Evolutionary conservation across 2,797 vertebrate species (phyloP).

Genomic region (Lagodon rhomboides): DNA sequence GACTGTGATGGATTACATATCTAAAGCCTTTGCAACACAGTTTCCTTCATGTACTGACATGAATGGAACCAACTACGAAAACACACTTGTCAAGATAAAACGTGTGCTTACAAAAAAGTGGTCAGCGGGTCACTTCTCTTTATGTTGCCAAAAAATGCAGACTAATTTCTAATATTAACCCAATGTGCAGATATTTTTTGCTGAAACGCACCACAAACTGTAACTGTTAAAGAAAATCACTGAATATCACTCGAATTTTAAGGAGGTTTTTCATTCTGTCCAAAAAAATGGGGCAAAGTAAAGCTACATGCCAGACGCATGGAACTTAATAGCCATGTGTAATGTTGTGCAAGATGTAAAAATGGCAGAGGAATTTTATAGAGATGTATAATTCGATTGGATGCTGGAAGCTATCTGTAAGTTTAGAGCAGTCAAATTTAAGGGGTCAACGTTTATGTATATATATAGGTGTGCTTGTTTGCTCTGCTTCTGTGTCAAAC

Average conservation of each 20-base stretch:
- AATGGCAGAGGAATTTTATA: background rate
- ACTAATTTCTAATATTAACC: no score
- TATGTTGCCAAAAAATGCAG: background rate
- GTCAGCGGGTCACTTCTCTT: no score
- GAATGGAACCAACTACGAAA: no score
- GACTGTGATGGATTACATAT: background rate
- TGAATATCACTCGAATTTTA: background rate
- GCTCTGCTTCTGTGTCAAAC: slow-evolving; percentile 20
- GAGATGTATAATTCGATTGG: background rate
- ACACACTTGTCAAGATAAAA: background rate
- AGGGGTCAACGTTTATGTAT: background rate
- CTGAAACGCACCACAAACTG: background rate
- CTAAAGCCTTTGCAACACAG: no score
- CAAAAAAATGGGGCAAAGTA: background rate
- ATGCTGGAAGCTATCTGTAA: background rate
- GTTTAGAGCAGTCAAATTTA: background rate
- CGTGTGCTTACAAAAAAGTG: background rate
- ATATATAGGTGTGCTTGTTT: slow-evolving; percentile 11
- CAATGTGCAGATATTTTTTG: no score
- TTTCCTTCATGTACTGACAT: no score
- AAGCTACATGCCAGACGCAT: background rate
- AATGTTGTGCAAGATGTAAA: background rate
- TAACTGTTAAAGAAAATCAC: background rate
- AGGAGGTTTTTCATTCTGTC: no score
- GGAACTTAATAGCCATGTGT: background rate